phyloP scores from a whole-genome alignment of 2,888 invertebrate species.

The Dryomyza anilis region DNA sequence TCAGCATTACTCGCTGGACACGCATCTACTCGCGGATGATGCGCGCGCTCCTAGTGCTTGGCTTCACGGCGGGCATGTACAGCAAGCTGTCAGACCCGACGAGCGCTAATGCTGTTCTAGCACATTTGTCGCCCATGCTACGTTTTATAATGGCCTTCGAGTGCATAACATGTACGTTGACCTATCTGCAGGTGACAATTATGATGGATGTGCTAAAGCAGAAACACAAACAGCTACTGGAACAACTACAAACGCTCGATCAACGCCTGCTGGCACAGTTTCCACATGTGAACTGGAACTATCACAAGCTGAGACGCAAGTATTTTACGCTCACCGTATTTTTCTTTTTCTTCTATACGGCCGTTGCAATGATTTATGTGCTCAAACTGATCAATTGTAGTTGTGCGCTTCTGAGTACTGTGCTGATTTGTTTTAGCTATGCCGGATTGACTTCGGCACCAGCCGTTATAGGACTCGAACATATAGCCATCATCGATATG shows the following conservation, averaged over 20 bases:
- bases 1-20: constrained; percentile 9
- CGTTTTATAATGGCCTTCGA: constrained; percentile 46
- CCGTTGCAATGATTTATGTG: constrained; percentile 40
- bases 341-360: constrained; percentile 33
- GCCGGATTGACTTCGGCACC: constrained; percentile 41
- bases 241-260: constrained; percentile 45
- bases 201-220: constrained; percentile 40
- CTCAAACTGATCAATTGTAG: constrained; percentile 43
- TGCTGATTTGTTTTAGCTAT: constrained; percentile 44
- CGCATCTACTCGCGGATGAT: constrained; percentile 30
- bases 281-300: constrained; percentile 47
- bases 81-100: constrained; percentile 39
- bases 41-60: constrained; percentile 30
- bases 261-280: constrained; percentile 39
- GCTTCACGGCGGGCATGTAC: constrained; percentile 39
- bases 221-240: constrained; percentile 40
- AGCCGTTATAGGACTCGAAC: constrained; percentile 37
- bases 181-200: constrained; percentile 39
- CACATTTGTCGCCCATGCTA: constrained; percentile 43
- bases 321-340: constrained; percentile 37
- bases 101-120: constrained; percentile 42
- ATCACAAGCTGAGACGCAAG: constrained; percentile 44
- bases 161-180: constrained; percentile 35
- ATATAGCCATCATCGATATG: too few species aligned
- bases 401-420: constrained; percentile 44